A percentile compares a stretch with the other conserved stretches of the same genome.
Conservation (phyloP, 2,113 vertebrate genomes). For the Accipiter virgatus region DNA sequence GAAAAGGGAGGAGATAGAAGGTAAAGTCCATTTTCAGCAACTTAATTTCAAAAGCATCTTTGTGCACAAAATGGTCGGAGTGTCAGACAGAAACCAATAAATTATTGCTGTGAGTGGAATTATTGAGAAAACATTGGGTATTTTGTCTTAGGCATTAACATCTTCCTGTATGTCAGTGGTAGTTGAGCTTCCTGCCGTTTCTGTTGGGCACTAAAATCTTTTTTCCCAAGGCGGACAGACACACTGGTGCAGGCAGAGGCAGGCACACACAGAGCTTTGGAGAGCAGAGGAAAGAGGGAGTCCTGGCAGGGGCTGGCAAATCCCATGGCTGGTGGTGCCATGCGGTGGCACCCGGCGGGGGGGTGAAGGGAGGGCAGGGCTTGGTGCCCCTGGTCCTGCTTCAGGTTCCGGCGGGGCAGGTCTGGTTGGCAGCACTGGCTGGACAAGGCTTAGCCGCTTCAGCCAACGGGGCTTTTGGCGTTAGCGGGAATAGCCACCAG, state of each 20-base stretch:
- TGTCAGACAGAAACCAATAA: not conserved
- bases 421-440: not conserved
- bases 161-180: not conserved
- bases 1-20: not conserved
- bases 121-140: not conserved
- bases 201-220: not conserved
- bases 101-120: not conserved
- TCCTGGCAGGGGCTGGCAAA: not conserved
- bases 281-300: not conserved
- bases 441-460: not conserved
- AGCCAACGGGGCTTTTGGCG: fast-evolving
- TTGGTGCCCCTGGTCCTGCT: not conserved
- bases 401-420: fast-evolving
- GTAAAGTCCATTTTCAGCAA: not conserved
- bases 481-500: not conserved
- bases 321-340: not conserved
- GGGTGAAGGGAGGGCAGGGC: not conserved
- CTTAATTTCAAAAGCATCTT: not conserved
- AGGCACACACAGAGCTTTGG: not conserved
- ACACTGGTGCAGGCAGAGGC: not conserved
- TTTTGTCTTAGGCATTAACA: not conserved
- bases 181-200: not conserved
- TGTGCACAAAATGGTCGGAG: not conserved
- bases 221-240: not conserved
- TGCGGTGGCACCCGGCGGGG: no score